phyloP scores from a whole-genome alignment of 2,797 vertebrate species.

The Hyperoplus lanceolatus region DNA sequence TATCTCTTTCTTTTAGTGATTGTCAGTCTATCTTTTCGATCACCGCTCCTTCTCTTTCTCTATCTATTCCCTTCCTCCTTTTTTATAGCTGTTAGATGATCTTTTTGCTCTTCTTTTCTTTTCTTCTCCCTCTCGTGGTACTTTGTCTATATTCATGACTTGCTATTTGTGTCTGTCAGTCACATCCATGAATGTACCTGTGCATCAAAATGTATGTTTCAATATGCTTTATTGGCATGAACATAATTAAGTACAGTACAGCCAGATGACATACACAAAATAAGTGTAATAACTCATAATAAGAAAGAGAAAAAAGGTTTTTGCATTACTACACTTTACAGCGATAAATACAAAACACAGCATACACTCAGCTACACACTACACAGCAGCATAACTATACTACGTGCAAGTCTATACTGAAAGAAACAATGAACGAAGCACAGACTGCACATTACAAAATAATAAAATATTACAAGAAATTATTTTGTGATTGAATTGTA shows the following conservation, averaged over 20 bases:
- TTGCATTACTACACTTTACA: not conserved
- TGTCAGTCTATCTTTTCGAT: constrained; percentile 52
- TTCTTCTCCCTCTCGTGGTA: constrained; percentile 50
- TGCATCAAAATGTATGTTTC: constrained; percentile 24
- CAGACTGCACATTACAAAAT: not conserved
- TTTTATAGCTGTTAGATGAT: constrained; percentile 59
- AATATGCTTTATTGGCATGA: constrained; percentile 32
- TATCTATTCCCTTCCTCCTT: constrained; percentile 50
- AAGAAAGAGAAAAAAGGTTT: not conserved
- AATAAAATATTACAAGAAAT: not conserved
- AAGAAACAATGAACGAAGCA: not conserved
- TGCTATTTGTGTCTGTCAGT: constrained; percentile 45
- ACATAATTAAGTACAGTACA: constrained; percentile 6
- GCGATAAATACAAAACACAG: not conserved
- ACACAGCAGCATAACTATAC: not conserved
- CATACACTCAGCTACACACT: not conserved
- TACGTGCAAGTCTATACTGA: not conserved
- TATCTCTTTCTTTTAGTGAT: constrained; percentile 55
- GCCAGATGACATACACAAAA: constrained; percentile 1
- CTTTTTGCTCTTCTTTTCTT: constrained; percentile 51
- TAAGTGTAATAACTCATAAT: not conserved
- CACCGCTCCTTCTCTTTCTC: constrained; percentile 27
- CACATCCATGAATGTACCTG: constrained; percentile 1
- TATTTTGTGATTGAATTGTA: not conserved
- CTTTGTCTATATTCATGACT: constrained; percentile 54